phyloP scores from a whole-genome alignment of 2,888 invertebrate species.

The Cyaniris semiargus region DNA sequence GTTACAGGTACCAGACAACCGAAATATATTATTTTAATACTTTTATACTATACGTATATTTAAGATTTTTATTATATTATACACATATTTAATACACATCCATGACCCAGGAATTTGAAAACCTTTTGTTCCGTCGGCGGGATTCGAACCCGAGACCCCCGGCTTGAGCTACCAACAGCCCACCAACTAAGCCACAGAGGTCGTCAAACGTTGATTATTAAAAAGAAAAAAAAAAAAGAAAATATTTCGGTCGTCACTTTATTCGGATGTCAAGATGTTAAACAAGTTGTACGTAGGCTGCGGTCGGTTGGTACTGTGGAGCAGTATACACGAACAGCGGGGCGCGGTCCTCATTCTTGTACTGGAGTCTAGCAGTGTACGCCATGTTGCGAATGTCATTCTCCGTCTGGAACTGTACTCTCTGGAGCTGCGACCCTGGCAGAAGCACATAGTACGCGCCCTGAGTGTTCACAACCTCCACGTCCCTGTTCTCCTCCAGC shows the following conservation, averaged over 20 bases:
- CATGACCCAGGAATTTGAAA: no score
- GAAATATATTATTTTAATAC: no score
- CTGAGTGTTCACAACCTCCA: slow-evolving; percentile 62
- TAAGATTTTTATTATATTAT: no score
- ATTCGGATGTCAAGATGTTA: slow-evolving; percentile 37
- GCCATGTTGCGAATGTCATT: slow-evolving; percentile 81
- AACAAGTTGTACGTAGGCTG: slow-evolving; percentile 60
- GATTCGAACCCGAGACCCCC: no score
- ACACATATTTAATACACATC: no score
- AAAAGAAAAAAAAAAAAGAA: not conserved
- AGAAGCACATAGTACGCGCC: slow-evolving; percentile 84
- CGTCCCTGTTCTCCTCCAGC: slow-evolving; percentile 55
- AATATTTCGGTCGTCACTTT: not conserved
- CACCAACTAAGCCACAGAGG: no score
- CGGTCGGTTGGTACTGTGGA: slow-evolving; percentile 56
- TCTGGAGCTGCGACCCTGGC: slow-evolving; percentile 82
- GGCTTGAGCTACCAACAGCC: no score
- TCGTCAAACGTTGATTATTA: no score
- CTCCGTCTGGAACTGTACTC: slow-evolving; percentile 81
- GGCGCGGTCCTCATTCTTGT: slow-evolving; percentile 82
- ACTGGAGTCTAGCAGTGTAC: slow-evolving; percentile 82
- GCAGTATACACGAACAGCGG: slow-evolving; percentile 81
- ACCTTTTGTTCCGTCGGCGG: no score
- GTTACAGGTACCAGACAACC: no score
- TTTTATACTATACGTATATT: no score